Percentiles rank a stretch among this genome's conserved stretches.
Conservation (phyloP, 2,797 vertebrate genomes). For the Muraenolepis orangiensis region DNA sequence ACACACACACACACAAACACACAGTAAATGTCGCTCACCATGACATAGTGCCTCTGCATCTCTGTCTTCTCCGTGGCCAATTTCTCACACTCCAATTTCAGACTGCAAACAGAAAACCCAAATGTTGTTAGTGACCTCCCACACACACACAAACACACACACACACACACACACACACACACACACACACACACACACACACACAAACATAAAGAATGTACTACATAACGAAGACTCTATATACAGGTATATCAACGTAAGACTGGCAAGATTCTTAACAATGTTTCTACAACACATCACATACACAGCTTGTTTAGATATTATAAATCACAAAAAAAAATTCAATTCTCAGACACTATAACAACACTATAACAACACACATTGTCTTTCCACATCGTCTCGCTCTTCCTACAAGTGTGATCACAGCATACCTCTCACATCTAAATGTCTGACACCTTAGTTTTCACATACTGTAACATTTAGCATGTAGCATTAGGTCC, state of each 20-base stretch:
- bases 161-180: slow-evolving; percentile 22
- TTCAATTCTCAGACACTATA: too few relatives aligned
- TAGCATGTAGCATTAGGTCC: too few relatives aligned
- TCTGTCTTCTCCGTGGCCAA: slow-evolving; percentile 95
- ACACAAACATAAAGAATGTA: not conserved
- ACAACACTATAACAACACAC: too few relatives aligned
- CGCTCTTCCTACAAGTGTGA: too few relatives aligned
- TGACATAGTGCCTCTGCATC: slow-evolving; percentile 97
- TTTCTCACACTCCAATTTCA: slow-evolving; percentile 96
- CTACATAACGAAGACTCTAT: not conserved
- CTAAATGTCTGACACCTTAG: too few relatives aligned
- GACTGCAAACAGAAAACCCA: slow-evolving; percentile 67
- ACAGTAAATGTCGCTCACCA: slow-evolving; percentile 79
- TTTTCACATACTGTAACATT: too few relatives aligned
- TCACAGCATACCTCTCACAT: too few relatives aligned
- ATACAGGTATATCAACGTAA: not conserved
- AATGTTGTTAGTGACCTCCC: not conserved
- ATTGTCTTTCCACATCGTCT: too few relatives aligned
- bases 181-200: not conserved
- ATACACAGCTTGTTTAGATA: slow-evolving; percentile 17
- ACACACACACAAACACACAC: slow-evolving; percentile 22
- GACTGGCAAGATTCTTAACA: not conserved
- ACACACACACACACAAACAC: slow-evolving; percentile 12
- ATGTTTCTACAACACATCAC: slow-evolving; percentile 26
- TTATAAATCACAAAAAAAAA: too few relatives aligned